Evolutionary conservation across 2,888 invertebrate genomes (phyloP).

Genomic region (Encarsia formosa): DNA sequence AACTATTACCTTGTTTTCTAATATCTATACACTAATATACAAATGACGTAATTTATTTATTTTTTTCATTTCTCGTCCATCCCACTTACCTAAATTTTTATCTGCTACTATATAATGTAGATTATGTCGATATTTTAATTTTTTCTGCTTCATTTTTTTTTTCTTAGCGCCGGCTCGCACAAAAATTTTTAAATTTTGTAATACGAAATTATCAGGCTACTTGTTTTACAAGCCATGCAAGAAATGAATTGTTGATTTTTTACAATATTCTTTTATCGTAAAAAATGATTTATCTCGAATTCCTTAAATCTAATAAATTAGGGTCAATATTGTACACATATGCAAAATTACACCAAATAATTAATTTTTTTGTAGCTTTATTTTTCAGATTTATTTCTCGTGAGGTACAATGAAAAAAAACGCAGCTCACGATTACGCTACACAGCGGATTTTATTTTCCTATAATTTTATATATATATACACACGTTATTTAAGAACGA

Average conservation of each 20-base stretch:
- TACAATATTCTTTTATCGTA: too few species aligned
- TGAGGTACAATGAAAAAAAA: constrained; percentile 27
- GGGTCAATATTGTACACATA: constrained; percentile 10
- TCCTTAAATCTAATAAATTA: too few species aligned
- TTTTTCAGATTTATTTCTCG: constrained; percentile 21
- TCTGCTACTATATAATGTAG: too few species aligned
- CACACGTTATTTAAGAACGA: constrained; percentile 26
- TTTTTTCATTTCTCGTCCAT: constrained; percentile 43
- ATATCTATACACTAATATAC: constrained; percentile 53
- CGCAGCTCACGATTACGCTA: constrained; percentile 23
- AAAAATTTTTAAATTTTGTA: constrained; percentile 3
- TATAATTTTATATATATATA: constrained; percentile 27
- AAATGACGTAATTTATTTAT: constrained; percentile 49
- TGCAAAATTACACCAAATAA: constrained; percentile 10
- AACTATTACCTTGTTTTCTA: constrained; percentile 48
- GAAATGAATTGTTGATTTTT: too few species aligned
- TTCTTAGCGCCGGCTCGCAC: constrained; percentile 39
- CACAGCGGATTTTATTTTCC: constrained; percentile 13
- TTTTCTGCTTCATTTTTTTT: constrained; percentile 32
- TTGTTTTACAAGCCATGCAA: too few species aligned
- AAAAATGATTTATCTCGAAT: too few species aligned
- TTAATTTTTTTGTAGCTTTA: constrained; percentile 23
- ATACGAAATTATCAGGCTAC: too few species aligned
- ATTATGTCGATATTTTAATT: too few species aligned
- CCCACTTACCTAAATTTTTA: constrained; percentile 48